phyloP scores from a whole-genome alignment of 2,113 vertebrate genomes.

The Macaca mulatta region DNA sequence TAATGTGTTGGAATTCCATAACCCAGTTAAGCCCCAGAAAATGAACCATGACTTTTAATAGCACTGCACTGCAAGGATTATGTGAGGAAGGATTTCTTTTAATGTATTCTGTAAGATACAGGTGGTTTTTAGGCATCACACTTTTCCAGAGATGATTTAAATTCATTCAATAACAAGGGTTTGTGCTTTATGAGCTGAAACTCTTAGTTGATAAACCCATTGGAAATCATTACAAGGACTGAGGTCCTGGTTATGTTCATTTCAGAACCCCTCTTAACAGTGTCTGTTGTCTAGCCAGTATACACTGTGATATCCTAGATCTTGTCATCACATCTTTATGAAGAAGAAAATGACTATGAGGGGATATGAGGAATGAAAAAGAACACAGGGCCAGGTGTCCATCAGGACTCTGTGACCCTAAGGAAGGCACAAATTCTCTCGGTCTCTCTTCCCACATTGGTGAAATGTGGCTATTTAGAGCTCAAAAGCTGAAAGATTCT shows the following conservation, averaged over 20 bases:
- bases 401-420: not conserved
- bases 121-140: conserved; percentile 16
- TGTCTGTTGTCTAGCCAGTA: not conserved
- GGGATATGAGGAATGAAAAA: not conserved
- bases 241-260: not conserved
- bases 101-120: conserved; percentile 22
- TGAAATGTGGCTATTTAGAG: not conserved
- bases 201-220: conserved; percentile 56
- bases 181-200: conserved; percentile 67
- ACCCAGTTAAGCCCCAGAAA: not conserved
- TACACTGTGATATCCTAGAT: not conserved
- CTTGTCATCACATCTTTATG: not conserved
- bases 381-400: not conserved
- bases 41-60: conserved; percentile 47
- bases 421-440: not conserved
- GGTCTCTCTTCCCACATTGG: not conserved
- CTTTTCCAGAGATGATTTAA: conserved; percentile 56
- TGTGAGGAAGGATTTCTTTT: not conserved
- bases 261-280: not conserved
- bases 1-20: conserved; percentile 11
- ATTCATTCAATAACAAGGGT: conserved; percentile 24
- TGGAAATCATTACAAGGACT: conserved; percentile 32
- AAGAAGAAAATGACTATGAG: not conserved
- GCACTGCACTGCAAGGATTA: not conserved
- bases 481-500: rapidly evolving